Evolutionary conservation across 2,113 vertebrate species (phyloP), one percentile per base, ranked within the genome.

Genomic region (Okapia johnstoni): DNA sequence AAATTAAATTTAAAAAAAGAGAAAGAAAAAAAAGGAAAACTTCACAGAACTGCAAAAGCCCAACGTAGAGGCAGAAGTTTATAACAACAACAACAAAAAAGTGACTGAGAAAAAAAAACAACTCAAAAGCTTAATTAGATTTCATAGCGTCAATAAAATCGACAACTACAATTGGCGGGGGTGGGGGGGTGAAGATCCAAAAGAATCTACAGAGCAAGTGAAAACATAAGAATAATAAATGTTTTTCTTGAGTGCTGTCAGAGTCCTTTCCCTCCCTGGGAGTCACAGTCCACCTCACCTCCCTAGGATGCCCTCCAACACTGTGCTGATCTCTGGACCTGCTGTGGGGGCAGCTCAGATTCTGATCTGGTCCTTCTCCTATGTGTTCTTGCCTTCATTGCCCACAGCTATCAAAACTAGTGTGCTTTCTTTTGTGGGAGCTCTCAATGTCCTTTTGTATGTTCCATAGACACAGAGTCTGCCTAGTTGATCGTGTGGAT

Each of bases 111-210:
- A 17, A 5, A 66, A 66, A n/a, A 9, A 0, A 58, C 7, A 63
- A 10, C 16, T 66, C 33, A n/a, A 66, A 66, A 66, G 33, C 63
- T n/a, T 66, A 66, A 66, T 66, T 19, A 66, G 61, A 66, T n/a
- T 66, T 66, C 17, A n/a, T 10, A 19, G 33, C 0, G 4, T 16
- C 33, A n/a, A n/a, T 66, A 7, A n/a, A 63, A 63, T 16, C n/a
- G 61, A n/a, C 7, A 63, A 15, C 6, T 30, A 63, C 61, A 19
- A 10, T 0, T 7, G 13, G 26, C 0, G 7, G 13, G 26, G 60
- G 14, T 14, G 6, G 52, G 15, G 52, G 2, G 13, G 28, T 12
- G 52, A 17, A 54, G 33, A 66, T n/a, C 33, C 17, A 21, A 21
- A 66, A 66, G 8, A 66, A 21, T 66, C 33, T 66, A 21, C 8